Base-by-base conservation (phyloP, 2,888 invertebrate species). In the Uropetala carovei region DNA sequence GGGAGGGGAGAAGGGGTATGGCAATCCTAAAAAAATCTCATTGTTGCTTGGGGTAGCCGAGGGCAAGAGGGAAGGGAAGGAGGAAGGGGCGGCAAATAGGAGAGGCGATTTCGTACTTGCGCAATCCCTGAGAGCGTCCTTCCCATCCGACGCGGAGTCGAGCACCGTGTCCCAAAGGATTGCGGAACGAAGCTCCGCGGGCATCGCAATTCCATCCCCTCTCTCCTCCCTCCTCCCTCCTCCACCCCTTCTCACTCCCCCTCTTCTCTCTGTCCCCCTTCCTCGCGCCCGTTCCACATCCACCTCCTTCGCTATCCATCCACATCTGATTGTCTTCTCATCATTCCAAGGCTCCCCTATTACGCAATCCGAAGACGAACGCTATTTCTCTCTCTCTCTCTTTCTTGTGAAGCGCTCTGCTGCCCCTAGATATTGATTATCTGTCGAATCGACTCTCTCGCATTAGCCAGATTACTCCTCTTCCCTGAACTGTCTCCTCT, bases 351-450 rank as follows among this genome's bases (percentile, higher is more conserved):
- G n/a, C 57, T 57, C 57, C 58, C 13, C n/a, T 75, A 22, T 75
- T 75, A 75, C 75, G 75, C 75, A 75, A 75, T 27, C 18, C 27
- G 1, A 16, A 0, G 18, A 27, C 43, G 43, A 43, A 43, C 43
- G 43, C 43, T 43, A 43, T 43, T 43, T 43, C 43, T 43, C 43
- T 43, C 43, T 5, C n/a, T n/a, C n/a, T n/a, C n/a, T n/a, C n/a
- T n/a, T n/a, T n/a, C n/a, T n/a, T n/a, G 22, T 75, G 75, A 75
- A 27, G 75, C 10, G 75, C 75, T 11, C 27, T 16, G 75, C 75
- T 11, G 68, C 68, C 68, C n/a, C 68, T 22, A 68, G 75, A 75
- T 75, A 75, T 75, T 75, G 75, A 75, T 75, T 75, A 75, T 75
- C 75, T 75, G 75, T 75, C 75, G 75, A 22, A 75, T 27, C 75